Evolutionary conservation across 2,888 invertebrate species (phyloP), one percentile per base, ranked within the genome.

Genomic region (Orchestes rusci): DNA sequence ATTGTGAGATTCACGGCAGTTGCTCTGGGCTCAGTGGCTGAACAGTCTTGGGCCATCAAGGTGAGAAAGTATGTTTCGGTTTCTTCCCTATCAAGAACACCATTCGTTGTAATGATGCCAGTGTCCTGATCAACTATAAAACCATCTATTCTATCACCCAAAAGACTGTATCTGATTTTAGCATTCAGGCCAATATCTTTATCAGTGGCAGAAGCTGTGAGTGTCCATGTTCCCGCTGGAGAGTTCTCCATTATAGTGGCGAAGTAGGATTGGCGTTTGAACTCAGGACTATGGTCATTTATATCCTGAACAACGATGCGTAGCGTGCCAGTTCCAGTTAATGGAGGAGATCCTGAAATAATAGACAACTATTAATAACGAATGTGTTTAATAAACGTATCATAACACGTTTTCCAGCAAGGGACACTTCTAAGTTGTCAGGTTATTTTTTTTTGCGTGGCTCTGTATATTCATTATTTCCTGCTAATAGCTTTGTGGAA

Each of bases 271-370:
- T 86, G 84, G 40, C 84, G 75, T 57, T 81, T 82, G 66, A 95
- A 95, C 58, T 84, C 82, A 0, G 95, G 95, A 55, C 82, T 82
- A 66, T 94, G 91, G 65, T 95, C 95, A 67, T 95, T 95, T 44
- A 91, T 85, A 67, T 96, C 96, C 70, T 91, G 86, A 7, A 96
- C 93, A 40, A 88, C 75, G 45, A 96, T 83, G 59, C 81, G 80
- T 1, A 96, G 86, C 36, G 88, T 85, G 28, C 94, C 94, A 3
- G 93, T 88, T 36, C 95, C 94, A 2, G 93, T 93, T 43, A 94
- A 71, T 2, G 93, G 87, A 13, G 94, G 93, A 15, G 88, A 88
- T 43, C 93, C 94, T 89, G 38, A 3, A 48, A 47, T 30, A 10
- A 13, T n/a, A n/a, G n/a, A 7, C 23, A 5, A 23, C 23, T 23